phyloP scores from a whole-genome alignment of 2,888 invertebrate genomes.

The Hydroisotoma schaefferi region DNA sequence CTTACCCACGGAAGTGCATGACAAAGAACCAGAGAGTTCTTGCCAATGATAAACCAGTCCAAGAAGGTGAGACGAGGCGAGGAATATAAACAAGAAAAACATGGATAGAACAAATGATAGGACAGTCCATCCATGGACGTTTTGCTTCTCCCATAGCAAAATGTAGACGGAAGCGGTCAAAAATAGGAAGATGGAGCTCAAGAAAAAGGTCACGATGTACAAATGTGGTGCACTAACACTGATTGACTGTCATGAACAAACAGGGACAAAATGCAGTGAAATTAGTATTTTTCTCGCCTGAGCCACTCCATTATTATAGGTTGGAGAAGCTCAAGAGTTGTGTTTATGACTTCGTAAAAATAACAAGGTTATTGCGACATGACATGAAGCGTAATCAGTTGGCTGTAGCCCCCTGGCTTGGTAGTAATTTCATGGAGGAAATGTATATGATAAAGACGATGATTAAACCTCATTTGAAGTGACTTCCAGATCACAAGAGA shows the following conservation, averaged over 20 bases:
- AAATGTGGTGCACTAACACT: conserved; percentile 15
- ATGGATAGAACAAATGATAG: conserved; percentile 27
- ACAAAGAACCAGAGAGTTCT: neutral
- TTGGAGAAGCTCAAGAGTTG: too few species aligned
- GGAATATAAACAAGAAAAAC: conserved; percentile 31
- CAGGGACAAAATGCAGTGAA: too few species aligned
- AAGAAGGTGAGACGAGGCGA: conserved; percentile 14
- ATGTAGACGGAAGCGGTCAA: conserved; percentile 33
- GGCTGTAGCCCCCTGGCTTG: too few species aligned
- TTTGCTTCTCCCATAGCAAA: conserved; percentile 38
- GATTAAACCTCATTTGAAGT: neutral
- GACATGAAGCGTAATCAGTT: too few species aligned
- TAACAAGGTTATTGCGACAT: too few species aligned
- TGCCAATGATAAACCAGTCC: conserved; percentile 6
- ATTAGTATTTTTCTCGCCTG: too few species aligned
- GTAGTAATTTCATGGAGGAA: neutral
- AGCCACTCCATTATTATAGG: too few species aligned
- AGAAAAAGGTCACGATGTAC: conserved; percentile 17
- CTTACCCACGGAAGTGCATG: neutral
- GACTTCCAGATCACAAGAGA: neutral
- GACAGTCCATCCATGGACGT: conserved; percentile 43
- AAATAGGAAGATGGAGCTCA: conserved; percentile 31
- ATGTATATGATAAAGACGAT: neutral
- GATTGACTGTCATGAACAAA: neutral
- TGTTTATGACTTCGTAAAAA: too few species aligned